A percentile compares a stretch with the other conserved stretches of the same genome.
These are phyloP conservation scores for Lepilemur septentrionalis DNA, from an alignment of 2,797 vertebrate species.

Conservation along the genomic window DNA sequence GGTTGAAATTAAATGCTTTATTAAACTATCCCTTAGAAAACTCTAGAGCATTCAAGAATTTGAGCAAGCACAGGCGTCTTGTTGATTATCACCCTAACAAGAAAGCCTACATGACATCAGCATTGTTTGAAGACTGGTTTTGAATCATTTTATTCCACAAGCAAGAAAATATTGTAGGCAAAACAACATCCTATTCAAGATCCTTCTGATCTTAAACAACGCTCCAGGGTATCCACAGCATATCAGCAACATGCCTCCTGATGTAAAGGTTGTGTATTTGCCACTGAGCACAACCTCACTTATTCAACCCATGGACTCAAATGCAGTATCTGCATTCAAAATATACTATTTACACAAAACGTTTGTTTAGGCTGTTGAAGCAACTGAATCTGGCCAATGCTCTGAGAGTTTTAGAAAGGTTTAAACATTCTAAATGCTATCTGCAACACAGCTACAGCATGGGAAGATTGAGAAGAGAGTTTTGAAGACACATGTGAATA, in stretches of 20 bases:
- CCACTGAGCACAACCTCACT: not conserved
- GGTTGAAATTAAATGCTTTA: not conserved
- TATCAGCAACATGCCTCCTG: not conserved
- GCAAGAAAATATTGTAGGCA: not conserved
- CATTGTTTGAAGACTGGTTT: not conserved
- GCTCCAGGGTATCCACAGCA: not conserved
- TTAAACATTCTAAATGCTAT: not conserved
- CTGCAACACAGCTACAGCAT: not conserved
- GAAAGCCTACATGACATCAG: not conserved
- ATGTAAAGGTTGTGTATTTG: not conserved
- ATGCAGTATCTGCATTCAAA: not conserved
- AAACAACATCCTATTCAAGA: not conserved
- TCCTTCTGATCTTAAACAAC: not conserved
- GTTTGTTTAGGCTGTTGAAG: not conserved
- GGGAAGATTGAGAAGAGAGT: not conserved
- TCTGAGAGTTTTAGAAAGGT: not conserved
- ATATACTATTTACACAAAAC: not conserved
- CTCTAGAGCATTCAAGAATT: not conserved
- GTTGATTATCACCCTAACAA: not conserved
- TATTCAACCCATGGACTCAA: not conserved
- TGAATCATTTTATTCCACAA: not conserved
- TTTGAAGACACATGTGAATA: not conserved
- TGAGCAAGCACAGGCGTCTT: not conserved
- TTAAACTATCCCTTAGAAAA: not conserved
- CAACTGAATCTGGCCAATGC: not conserved